Base-by-base conservation (phyloP, 2,797 vertebrate species). In the Halcyon smyrnensis region DNA sequence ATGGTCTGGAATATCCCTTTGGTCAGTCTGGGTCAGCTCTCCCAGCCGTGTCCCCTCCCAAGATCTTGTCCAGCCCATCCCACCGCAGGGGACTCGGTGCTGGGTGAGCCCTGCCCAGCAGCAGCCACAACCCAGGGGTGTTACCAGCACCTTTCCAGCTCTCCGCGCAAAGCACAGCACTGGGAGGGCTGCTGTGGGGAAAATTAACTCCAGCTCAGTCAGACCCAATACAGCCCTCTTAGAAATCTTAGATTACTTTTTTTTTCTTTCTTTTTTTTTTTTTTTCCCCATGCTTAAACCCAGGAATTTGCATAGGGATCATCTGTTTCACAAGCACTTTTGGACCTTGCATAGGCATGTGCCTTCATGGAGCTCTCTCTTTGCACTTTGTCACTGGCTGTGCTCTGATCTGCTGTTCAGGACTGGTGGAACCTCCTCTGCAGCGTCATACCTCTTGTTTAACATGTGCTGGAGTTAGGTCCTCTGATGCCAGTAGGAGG, bases 371-470 rank as follows among this genome's bases (percentile, higher is more conserved):
- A 30, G 46, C 34, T 77, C 30, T 27, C 7, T 79, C 57, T 56
- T 32, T 28, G n/a, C 0, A 0, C 25, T 62, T 37, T 67, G 27
- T 32, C 13, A 2, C 34, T 0, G 0, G 36, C 39, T 81, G 17
- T 57, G 67, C 32, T n/a, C 45, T 85, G 34, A 2, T 6, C 48
- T 37, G 23, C 74, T 50, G 48, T 16, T 84, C 27, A 16, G 57
- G 80, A 10, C 67, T 71, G 32, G 6, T 43, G 37, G 30, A 87
- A 12, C 15, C 43, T 60, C 28, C 53, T 13, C 65, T 4, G 0
- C n/a, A 88, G 64, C 63, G 73, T n/a, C 36, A 1, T 3, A 15
- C 10, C 19, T 51, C 70, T 15, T 18, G 13, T 32, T 30, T 11
- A 54, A 5, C 32, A 4, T 28, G 16, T 8, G 15, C 41, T 54